Evolutionary conservation across 2,888 invertebrate species (phyloP), one percentile per base, ranked within the genome.

Genomic region (Agriopis marginaria): DNA sequence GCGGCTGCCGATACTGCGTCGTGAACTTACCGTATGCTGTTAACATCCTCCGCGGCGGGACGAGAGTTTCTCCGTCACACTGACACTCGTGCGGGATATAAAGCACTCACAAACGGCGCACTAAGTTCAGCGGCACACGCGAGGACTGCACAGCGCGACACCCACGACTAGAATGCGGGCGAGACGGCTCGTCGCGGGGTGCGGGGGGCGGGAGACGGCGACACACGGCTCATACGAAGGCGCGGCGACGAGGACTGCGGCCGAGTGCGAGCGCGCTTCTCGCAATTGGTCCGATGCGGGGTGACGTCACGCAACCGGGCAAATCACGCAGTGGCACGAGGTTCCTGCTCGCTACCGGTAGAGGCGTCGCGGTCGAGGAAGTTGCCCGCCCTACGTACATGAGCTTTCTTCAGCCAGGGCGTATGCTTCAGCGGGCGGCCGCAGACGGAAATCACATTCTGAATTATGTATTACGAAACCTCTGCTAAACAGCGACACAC

Each of bases 91-190:
- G 90, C 90, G 89, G 88, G 90, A 91, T 89, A 81, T 82, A 85
- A 82, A 92, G 91, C 93, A 93, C 93, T 92, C 92, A 93, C 93
- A 92, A 92, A 91, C 90, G 90, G 92, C 93, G 93, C 93, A 94
- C 94, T 92, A 78, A 90, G 90, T 90, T 88, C 88, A 85, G 90
- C 87, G 89, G 86, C 91, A 93, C 92, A 92, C 94, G 91, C 94
- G 94, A 91, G 87, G 91, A 91, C 93, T 92, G 92, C 90, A 93
- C 94, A 80, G 91, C 90, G 90, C 91, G 91, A 93, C 92, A 93
- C 91, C 92, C 93, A 93, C 93, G 88, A 93, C 93, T 93, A 92
- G 93, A 94, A 93, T 94, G 94, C 90, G 92, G 92, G 89, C 88
- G 89, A 90, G 88, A 88, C 84, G 83, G 82, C 74, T 73, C 81